These are phyloP conservation scores for Eledona agricola DNA, from an alignment of 2,888 invertebrate species.

Conservation along the genomic window DNA sequence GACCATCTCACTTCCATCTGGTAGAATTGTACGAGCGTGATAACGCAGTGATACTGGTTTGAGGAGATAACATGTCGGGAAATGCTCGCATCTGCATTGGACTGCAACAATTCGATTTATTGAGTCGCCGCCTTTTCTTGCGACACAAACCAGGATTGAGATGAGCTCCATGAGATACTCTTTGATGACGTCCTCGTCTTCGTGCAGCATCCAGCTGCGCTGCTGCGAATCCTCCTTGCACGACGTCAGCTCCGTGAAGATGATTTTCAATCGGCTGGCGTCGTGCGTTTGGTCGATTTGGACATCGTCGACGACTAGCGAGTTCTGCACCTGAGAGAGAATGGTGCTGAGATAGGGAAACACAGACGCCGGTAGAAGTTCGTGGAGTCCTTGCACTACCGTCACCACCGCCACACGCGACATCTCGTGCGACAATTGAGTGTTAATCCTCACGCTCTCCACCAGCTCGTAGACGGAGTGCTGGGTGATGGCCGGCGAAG, in stretches of 20 bases:
- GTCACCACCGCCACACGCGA: slow-evolving; percentile 86
- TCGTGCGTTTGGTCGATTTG: slow-evolving; percentile 86
- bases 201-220: slow-evolving; percentile 93
- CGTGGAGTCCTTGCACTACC: slow-evolving; percentile 68
- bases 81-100: slow-evolving; percentile 90
- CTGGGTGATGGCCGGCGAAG: slow-evolving; percentile 64
- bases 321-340: slow-evolving; percentile 68
- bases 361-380: slow-evolving; percentile 68
- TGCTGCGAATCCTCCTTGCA: slow-evolving; percentile 96
- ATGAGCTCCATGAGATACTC: slow-evolving; percentile 84
- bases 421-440: slow-evolving; percentile 86
- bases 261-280: slow-evolving; percentile 81
- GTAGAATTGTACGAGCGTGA: slow-evolving; percentile 89
- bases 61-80: slow-evolving; percentile 84
- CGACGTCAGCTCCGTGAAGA: slow-evolving; percentile 83
- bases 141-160: slow-evolving; percentile 77
- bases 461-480: slow-evolving; percentile 77
- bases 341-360: slow-evolving; percentile 69
- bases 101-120: slow-evolving; percentile 75
- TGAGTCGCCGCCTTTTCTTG: too few relatives aligned
- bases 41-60: slow-evolving; percentile 85
- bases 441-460: slow-evolving; percentile 82
- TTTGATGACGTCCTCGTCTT: slow-evolving; percentile 89
- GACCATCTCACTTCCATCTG: slow-evolving; percentile 95
- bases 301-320: slow-evolving; percentile 68